Conservation (phyloP, 2,797 vertebrate genomes). For the Phataginus tricuspis region DNA sequence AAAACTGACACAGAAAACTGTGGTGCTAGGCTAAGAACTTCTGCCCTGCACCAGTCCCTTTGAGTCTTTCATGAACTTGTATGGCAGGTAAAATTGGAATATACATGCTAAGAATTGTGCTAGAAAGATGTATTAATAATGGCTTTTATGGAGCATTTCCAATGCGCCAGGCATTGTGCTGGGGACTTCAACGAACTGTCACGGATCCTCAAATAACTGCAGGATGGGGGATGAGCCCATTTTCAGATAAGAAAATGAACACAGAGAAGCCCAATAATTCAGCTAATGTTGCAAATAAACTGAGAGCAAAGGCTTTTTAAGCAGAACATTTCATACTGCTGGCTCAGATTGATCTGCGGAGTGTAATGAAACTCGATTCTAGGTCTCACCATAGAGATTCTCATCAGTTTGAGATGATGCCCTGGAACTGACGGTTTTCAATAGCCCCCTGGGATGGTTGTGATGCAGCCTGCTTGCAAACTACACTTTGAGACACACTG, state of each 20-base stretch:
- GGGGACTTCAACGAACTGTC: background rate
- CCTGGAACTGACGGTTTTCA: background rate
- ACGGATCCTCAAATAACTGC: background rate
- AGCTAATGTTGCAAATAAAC: background rate
- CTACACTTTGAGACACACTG: background rate
- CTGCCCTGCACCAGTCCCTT: background rate
- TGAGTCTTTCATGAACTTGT: background rate
- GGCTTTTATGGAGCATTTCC: background rate
- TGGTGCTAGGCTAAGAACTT: background rate
- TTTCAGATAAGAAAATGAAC: slow-evolving; percentile 12
- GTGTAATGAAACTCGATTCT: background rate
- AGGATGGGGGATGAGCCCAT: background rate
- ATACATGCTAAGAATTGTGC: background rate
- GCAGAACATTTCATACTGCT: background rate
- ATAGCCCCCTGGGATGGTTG: background rate
- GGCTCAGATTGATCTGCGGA: background rate
- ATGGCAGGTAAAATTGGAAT: background rate
- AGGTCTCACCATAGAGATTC: background rate
- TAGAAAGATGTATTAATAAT: background rate
- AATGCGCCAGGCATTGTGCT: background rate
- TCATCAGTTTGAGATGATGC: background rate
- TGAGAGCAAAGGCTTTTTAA: background rate
- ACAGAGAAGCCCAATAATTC: background rate
- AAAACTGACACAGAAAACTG: background rate
- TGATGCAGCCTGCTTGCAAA: background rate